Evolutionary conservation across 2,113 vertebrate species (phyloP), one percentile per base, ranked within the genome.

Genomic region (Hippocampus zosterae): DNA sequence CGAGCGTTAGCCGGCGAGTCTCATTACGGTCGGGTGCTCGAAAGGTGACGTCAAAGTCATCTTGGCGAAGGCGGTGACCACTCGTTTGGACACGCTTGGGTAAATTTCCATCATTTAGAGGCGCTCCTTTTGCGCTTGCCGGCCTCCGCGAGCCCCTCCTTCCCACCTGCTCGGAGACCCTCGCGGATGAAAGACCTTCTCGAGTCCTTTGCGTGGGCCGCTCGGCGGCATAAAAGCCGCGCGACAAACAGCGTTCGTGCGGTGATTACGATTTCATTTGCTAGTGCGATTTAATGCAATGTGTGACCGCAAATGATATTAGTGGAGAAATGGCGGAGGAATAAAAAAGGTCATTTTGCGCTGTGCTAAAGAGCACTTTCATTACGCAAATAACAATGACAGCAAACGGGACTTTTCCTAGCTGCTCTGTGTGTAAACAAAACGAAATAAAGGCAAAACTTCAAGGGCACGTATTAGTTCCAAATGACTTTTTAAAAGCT

Each of bases 111-210:
- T 79, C 79, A 73, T 77, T 53, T 53, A 55, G 59, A 60, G 16
- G 57, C 40, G 37, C 50, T n/a, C 60, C 23, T 53, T 10, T 33
- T 4, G 15, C 29, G 40, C 44, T 68, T 50, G 8, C 10, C 9
- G 7, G 60, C 63, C 48, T 68, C 59, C 1, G 50, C 40, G 13
- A n/a, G 55, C 50, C 33, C 75, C 71, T 68, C 81, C 75, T 48
- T 61, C 71, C 42, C 75, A 42, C 21, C 83, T 85, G 80, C 75
- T 76, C 18, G 2, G 42, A 64, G 80, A 68, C 48, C 4, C 12
- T 55, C 50, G 42, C 74, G 52, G 9, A 11, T 33, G 19, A 23
- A 59, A 15, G n/a, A 27, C 15, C 48, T 62, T 18, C 41, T n/a
- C 48, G 61, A 21, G 9, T 52, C 18, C 7, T 59, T 69, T 70